Conservation (phyloP, 2,797 vertebrate species). For the Acanthiza pusilla region DNA sequence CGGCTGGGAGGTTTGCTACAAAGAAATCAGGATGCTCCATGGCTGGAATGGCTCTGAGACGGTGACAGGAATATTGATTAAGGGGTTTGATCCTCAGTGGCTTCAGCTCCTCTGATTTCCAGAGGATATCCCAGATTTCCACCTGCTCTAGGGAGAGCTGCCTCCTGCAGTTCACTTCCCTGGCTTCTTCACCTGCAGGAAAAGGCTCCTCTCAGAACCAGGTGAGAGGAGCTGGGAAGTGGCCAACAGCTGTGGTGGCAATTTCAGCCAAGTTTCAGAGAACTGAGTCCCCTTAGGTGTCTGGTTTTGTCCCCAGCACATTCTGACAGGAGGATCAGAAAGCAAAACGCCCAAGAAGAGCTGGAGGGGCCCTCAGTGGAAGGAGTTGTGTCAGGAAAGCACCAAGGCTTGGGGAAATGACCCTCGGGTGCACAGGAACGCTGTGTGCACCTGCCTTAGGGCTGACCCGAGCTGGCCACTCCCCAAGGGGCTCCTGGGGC, state of each 20-base stretch:
- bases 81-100: not conserved
- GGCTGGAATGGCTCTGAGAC: not conserved
- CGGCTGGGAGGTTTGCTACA: not conserved
- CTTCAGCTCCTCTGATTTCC: not conserved
- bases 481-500: not conserved
- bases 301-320: not conserved
- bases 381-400: not conserved
- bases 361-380: not conserved
- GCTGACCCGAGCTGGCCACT: not conserved
- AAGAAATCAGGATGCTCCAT: not conserved
- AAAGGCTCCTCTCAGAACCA: not conserved
- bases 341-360: not conserved
- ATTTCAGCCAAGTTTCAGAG: not conserved
- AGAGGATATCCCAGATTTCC: not conserved
- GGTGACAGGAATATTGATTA: not conserved
- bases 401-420: not conserved
- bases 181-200: not conserved
- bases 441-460: not conserved
- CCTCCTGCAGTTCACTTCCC: not conserved
- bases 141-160: not conserved
- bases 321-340: not conserved
- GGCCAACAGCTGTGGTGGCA: not conserved
- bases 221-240: not conserved
- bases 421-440: accelerated
- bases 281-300: not conserved